Evolutionary conservation across 2,113 vertebrate species (phyloP).

Genomic region (Hemiprocne comata): DNA sequence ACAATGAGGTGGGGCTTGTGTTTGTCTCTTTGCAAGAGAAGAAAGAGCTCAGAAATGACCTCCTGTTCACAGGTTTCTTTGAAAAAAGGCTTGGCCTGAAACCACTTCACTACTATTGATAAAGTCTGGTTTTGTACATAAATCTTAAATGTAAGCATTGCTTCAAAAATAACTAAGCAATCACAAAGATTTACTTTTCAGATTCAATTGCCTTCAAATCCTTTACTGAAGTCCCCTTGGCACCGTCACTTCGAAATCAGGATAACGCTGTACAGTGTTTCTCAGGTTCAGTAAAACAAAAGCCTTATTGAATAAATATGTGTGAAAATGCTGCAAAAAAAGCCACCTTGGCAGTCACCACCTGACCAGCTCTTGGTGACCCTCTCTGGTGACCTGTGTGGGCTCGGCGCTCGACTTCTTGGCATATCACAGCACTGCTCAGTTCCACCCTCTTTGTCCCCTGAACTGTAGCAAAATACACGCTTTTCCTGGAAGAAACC

Average conservation of each 20-base stretch:
- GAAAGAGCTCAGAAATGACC: conserved; percentile 41
- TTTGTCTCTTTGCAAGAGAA: conserved; percentile 35
- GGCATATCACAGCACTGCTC: conserved; percentile 30
- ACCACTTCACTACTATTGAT: conserved; percentile 48
- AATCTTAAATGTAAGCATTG: conserved; percentile 66
- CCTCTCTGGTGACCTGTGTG: conserved; percentile 45
- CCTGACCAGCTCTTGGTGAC: conserved; percentile 62
- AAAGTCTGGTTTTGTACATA: conserved; percentile 53
- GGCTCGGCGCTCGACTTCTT: conserved; percentile 75
- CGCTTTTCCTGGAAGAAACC: background rate
- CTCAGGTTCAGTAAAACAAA: conserved; percentile 77
- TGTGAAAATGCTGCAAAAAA: conserved; percentile 80
- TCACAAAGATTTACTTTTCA: conserved; percentile 77
- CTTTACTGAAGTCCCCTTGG: conserved; percentile 70
- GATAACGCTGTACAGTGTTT: conserved; percentile 70
- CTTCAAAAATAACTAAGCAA: conserved; percentile 73
- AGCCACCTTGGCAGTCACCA: conserved; percentile 73
- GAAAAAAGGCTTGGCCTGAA: conserved; percentile 53
- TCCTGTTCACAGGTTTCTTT: conserved; percentile 47
- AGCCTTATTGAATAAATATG: conserved; percentile 80
- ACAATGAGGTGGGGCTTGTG: conserved; percentile 35
- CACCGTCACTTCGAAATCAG: conserved; percentile 77
- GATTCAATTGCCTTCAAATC: conserved; percentile 72
- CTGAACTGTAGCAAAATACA: background rate
- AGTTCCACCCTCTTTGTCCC: conserved; percentile 59